phyloP scores from a whole-genome alignment of 2,888 invertebrate species.

The Philereme vetulata region DNA sequence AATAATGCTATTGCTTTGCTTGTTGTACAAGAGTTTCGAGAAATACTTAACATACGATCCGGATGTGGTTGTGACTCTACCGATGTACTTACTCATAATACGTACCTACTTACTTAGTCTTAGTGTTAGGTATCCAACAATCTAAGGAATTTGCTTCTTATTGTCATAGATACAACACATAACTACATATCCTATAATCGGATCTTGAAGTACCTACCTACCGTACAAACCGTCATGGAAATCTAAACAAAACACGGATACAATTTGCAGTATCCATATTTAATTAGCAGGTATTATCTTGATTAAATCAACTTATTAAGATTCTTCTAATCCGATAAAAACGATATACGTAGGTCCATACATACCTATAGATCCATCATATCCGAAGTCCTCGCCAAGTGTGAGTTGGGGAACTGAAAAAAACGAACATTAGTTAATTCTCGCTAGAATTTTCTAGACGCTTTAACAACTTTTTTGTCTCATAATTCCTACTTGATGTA shows the following conservation, averaged over 20 bases:
- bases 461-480: slow-evolving; percentile 14
- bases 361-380: slow-evolving; percentile 83
- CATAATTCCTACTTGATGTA: slow-evolving; percentile 19
- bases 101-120: not conserved
- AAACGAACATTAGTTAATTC: slow-evolving; percentile 21
- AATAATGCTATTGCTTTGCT: not conserved
- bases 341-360: not conserved
- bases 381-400: slow-evolving; percentile 82
- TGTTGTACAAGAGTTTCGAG: not conserved
- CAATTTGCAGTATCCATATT: slow-evolving; percentile 8
- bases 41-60: slow-evolving; percentile 7
- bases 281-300: slow-evolving; percentile 17
- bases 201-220: slow-evolving; percentile 6
- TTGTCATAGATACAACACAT: slow-evolving; percentile 7
- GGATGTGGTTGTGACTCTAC: slow-evolving; percentile 9
- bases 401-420: slow-evolving; percentile 64
- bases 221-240: slow-evolving; percentile 1
- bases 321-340: slow-evolving; percentile 13
- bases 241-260: slow-evolving; percentile 1
- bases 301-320: slow-evolving; percentile 13
- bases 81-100: slow-evolving; percentile 1
- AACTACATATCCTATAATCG: not conserved
- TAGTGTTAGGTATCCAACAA: not conserved
- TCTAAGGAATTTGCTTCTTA: slow-evolving; percentile 7
- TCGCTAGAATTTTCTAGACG: not conserved